Percentiles rank a stretch among this genome's conserved stretches.
Evolutionary conservation across 1,140 invertebrate species (phyloP).

Genomic region (Pachypeltis micranthus): DNA sequence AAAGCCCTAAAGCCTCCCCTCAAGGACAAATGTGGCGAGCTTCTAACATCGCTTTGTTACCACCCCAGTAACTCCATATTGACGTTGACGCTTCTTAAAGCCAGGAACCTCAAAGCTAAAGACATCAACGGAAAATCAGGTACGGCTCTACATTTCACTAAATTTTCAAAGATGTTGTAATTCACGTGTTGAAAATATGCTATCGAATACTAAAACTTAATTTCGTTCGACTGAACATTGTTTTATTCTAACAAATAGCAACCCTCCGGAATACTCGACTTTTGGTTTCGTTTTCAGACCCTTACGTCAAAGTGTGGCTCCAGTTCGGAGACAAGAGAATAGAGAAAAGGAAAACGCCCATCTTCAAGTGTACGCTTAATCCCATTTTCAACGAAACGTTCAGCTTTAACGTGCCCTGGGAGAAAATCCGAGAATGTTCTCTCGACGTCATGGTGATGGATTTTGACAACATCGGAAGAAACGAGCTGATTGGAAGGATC

Average conservation of each 20-base stretch:
- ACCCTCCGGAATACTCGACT: no score
- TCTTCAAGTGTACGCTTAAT: conserved; percentile 85
- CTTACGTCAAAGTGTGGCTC: conserved; percentile 92
- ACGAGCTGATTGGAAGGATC: conserved; percentile 84
- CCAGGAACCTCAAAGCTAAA: conserved; percentile 83
- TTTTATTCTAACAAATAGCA: no score
- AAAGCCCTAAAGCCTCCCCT: conserved; percentile 82
- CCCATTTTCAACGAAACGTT: conserved; percentile 89
- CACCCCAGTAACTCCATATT: conserved; percentile 81
- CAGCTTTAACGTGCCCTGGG: conserved; percentile 85
- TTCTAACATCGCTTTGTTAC: conserved; percentile 81
- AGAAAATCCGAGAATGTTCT: conserved; percentile 85
- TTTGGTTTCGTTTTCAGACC: conserved; percentile 61
- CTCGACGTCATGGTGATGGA: conserved; percentile 89
- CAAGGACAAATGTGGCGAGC: conserved; percentile 83
- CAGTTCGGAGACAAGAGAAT: conserved; percentile 88
- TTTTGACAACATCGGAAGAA: conserved; percentile 85
- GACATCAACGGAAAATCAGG: conserved; percentile 92
- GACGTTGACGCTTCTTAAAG: conserved; percentile 77
- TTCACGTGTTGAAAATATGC: no score
- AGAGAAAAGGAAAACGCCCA: conserved; percentile 90
- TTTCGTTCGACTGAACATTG: no score
- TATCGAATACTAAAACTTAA: no score
- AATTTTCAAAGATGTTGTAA: no score
- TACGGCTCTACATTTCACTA: no score